Evolutionary conservation across 1,140 invertebrate genomes (phyloP).

Genomic region (roundworm (Caenorhabditis elegans)): WBcel235 BX284606.5:6401001-6401500

Average conservation of each 20-base stretch:
- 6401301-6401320: background rate
- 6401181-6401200: background rate
- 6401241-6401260: conserved; percentile 18
- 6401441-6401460: background rate
- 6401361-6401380: background rate
- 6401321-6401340: conserved; percentile 19
- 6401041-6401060: background rate
- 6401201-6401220: background rate
- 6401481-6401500: background rate
- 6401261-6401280: background rate
- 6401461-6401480: background rate
- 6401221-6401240: background rate
- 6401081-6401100: background rate
- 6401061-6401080: background rate
- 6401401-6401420: conserved; percentile 4
- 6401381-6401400: background rate
- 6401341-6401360: background rate
- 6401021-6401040: background rate
- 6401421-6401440: background rate
- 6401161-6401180: background rate
- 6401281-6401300: conserved; percentile 9
- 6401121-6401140: background rate
- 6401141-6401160: background rate
- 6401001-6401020: background rate
- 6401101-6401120: background rate